These are phyloP conservation scores for Leptoteleia sp. DNA, from an alignment of 1,140 invertebrate species.

Conservation along the genomic window DNA sequence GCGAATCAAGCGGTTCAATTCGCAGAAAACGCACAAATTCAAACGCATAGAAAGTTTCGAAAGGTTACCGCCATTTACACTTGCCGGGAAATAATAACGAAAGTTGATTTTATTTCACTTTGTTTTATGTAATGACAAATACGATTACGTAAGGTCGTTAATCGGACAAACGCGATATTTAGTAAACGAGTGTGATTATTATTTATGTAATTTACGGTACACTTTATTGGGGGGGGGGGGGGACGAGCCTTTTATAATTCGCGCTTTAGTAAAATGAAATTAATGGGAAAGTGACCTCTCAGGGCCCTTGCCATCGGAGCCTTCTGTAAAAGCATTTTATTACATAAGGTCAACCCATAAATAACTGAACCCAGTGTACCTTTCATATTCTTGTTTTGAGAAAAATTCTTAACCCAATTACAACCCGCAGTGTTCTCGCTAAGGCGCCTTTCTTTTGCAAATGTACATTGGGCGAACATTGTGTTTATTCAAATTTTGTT, in stretches of 20 bases:
- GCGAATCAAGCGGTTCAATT: slow-evolving; percentile 13
- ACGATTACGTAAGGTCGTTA: neutral
- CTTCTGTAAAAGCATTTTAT: slow-evolving; percentile 43
- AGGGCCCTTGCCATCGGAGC: slow-evolving; percentile 4
- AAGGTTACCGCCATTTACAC: slow-evolving; percentile 20
- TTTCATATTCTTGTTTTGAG: slow-evolving; percentile 9
- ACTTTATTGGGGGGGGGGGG: slow-evolving; percentile 20
- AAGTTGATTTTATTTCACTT: slow-evolving; percentile 3
- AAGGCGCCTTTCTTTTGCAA: neutral
- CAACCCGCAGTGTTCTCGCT: neutral
- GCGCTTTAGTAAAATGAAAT: slow-evolving; percentile 22
- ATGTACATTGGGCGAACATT: neutral
- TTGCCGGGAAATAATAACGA: slow-evolving; percentile 24
- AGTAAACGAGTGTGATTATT: slow-evolving; percentile 16
- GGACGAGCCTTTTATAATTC: slow-evolving; percentile 17
- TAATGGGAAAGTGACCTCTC: slow-evolving; percentile 48
- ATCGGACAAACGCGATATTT: no score
- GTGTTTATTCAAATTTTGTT: slow-evolving; percentile 3
- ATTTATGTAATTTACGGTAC: slow-evolving; percentile 41
- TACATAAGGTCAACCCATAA: slow-evolving; percentile 34
- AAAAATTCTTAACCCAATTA: slow-evolving; percentile 11
- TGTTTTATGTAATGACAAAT: slow-evolving; percentile 19
- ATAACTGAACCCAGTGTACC: slow-evolving; percentile 21
- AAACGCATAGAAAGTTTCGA: slow-evolving; percentile 25
- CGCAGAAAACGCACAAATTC: slow-evolving; percentile 3